Evolutionary conservation across 2,888 invertebrate genomes (phyloP).

Genomic region (Bugulina stolonifera): DNA sequence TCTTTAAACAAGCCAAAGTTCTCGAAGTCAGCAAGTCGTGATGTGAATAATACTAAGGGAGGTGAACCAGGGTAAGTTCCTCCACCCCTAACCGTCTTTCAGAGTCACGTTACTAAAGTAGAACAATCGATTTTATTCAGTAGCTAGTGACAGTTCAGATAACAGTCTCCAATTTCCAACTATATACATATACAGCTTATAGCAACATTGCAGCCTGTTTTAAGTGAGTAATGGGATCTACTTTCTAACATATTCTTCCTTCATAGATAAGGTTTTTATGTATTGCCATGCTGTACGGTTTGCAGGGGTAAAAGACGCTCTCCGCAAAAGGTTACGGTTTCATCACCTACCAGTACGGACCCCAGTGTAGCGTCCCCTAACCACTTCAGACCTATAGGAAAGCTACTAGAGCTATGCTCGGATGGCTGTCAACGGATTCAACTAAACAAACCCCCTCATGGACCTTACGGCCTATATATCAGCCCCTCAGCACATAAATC

Average conservation of each 20-base stretch:
- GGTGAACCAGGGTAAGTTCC: not conserved
- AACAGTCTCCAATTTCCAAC: no score
- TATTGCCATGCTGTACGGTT: no score
- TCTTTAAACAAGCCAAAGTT: not conserved
- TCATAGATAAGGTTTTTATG: no score
- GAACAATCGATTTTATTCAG: no score
- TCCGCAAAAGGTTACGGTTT: not conserved
- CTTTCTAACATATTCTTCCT: no score
- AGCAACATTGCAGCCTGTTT: no score
- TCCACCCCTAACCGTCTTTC: no score
- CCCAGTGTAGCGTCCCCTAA: not conserved
- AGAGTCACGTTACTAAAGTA: no score
- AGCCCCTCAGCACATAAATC: slow-evolving; percentile 31
- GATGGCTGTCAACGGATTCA: slow-evolving; percentile 48
- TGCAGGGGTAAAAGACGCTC: not conserved
- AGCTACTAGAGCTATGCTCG: slow-evolving; percentile 38
- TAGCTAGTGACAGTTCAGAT: no score
- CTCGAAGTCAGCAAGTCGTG: not conserved
- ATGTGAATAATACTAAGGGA: not conserved
- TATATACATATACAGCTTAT: no score
- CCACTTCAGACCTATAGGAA: slow-evolving; percentile 38
- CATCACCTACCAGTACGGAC: not conserved
- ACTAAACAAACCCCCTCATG: slow-evolving; percentile 39
- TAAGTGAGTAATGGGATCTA: no score
- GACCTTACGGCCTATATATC: slow-evolving; percentile 49